Evolutionary conservation across 2,113 vertebrate genomes (phyloP).

Genomic region (Vombatus ursinus): DNA sequence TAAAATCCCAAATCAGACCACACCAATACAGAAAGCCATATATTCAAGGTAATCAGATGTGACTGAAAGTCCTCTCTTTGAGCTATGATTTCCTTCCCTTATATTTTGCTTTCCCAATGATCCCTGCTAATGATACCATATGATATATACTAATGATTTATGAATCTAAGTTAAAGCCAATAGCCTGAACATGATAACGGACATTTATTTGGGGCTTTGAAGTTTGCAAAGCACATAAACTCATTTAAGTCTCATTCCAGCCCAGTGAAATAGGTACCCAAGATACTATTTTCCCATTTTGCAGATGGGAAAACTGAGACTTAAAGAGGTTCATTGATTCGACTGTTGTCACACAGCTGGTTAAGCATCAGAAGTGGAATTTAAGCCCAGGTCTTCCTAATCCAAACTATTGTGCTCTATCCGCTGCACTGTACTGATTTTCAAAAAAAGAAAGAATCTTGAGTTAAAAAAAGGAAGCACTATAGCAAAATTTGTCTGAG

Average conservation of each 20-base stretch:
- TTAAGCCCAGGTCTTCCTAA: neutral
- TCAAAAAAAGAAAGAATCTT: neutral
- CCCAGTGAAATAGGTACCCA: neutral
- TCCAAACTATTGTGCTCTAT: neutral
- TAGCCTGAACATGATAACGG: neutral
- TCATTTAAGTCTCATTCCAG: neutral
- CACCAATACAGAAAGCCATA: conserved; percentile 25
- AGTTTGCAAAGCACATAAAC: neutral
- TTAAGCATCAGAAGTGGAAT: neutral
- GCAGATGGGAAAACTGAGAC: neutral
- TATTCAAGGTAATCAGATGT: neutral
- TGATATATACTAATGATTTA: neutral
- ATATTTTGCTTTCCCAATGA: conserved; percentile 13
- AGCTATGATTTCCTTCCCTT: neutral
- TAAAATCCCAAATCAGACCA: neutral
- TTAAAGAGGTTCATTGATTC: neutral
- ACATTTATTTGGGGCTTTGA: neutral
- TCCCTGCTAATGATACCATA: neutral
- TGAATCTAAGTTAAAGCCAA: neutral
- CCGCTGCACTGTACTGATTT: neutral
- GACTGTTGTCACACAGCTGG: neutral
- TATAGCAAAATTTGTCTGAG: neutral
- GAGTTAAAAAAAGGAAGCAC: conserved; percentile 26
- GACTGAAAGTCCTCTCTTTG: conserved; percentile 16
- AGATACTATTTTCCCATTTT: neutral